phyloP scores from a whole-genome alignment of 37 sponge, comb jelly and placozoan genomes.

The Dysidea cf. avara region DNA sequence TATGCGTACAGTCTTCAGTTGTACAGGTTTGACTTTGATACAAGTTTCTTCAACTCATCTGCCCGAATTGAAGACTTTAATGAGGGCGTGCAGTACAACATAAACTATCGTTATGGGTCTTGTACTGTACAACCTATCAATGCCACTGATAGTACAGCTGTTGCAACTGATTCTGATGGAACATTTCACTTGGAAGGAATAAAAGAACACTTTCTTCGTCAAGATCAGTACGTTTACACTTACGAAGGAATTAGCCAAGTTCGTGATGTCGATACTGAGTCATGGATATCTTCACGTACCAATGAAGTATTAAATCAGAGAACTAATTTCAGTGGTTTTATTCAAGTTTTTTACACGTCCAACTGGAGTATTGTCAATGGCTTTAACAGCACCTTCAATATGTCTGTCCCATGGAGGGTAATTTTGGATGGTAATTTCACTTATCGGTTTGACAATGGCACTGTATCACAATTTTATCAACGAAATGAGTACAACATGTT shows the following conservation, averaged over 20 bases:
- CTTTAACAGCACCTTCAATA: no score
- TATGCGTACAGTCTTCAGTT: conserved; percentile 23
- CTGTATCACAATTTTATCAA: no score
- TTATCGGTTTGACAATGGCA: no score
- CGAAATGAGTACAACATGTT: no score
- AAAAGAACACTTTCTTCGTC: conserved; percentile 8
- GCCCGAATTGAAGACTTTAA: conserved; percentile 48
- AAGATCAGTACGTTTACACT: conserved; percentile 18
- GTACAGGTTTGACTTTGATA: conserved; percentile 31
- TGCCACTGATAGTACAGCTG: no score
- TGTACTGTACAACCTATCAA: conserved; percentile 19
- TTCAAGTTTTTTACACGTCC: no score
- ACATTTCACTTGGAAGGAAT: conserved; percentile 4
- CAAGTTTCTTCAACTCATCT: background rate
- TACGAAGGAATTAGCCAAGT: conserved; percentile 64
- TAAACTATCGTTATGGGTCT: conserved; percentile 9
- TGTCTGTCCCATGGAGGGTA: no score
- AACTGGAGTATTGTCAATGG: no score
- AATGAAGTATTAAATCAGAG: background rate
- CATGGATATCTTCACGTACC: conserved; percentile 45
- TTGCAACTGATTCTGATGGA: conserved; percentile 1
- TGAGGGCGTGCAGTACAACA: conserved; percentile 31
- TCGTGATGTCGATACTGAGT: conserved; percentile 53
- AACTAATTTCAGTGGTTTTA: no score
- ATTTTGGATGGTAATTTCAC: no score